A percentile compares a stretch with the other conserved stretches of the same genome.
phyloP scores from a whole-genome alignment of 2,888 invertebrate species.

The Dione juno region DNA sequence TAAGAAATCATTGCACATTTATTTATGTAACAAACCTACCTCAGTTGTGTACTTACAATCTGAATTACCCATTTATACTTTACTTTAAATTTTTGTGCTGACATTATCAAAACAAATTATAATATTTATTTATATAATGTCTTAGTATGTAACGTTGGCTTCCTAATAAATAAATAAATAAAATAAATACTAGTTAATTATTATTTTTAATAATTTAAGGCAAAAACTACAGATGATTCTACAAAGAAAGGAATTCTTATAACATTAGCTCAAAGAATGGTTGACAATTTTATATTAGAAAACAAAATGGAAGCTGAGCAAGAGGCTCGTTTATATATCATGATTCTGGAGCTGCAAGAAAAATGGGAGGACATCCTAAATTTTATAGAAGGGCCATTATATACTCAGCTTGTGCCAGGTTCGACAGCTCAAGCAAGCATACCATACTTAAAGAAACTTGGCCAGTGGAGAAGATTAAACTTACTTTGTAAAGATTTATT shows the following conservation, averaged over 20 bases:
- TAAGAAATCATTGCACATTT: neutral
- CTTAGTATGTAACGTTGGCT: no score
- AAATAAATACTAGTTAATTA: neutral
- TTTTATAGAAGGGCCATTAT: conserved; percentile 91
- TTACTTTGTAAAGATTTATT: conserved; percentile 89
- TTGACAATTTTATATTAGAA: conserved; percentile 93
- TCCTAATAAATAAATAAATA: neutral
- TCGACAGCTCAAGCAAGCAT: conserved; percentile 88
- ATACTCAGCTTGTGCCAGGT: conserved; percentile 86
- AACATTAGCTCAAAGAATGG: conserved; percentile 96
- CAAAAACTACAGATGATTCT: conserved; percentile 75
- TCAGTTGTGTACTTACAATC: neutral
- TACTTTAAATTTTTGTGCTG: neutral
- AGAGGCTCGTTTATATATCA: conserved; percentile 95
- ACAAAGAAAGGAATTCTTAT: conserved; percentile 88
- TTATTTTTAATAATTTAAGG: conserved; percentile 54
- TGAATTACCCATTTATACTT: neutral
- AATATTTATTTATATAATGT: no score
- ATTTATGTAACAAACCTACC: conserved; percentile 4
- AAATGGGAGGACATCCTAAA: conserved; percentile 92
- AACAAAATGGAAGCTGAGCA: conserved; percentile 96
- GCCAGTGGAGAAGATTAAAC: conserved; percentile 90
- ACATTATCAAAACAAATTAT: no score
- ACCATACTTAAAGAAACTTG: conserved; percentile 88
- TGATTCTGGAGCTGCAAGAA: conserved; percentile 89